Base-by-base conservation (phyloP, 2,797 vertebrate species). In the Thunnus albacares region DNA sequence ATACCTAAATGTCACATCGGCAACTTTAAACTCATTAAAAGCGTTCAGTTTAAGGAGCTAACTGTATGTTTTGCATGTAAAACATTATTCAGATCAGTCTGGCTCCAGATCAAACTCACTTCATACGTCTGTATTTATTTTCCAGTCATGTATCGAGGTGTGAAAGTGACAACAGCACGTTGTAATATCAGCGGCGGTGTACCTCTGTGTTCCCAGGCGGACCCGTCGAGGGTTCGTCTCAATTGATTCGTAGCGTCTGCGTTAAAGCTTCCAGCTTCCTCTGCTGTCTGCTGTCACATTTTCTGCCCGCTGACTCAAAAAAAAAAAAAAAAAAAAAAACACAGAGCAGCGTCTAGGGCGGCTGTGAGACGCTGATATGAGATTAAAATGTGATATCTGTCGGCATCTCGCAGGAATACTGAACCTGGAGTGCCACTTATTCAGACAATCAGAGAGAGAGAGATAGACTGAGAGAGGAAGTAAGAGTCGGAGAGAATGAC, bases 361-460 rank as follows among this genome's bases (percentile, higher is more conserved):
- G 71, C 80, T 43, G 52, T 1, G 43, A 79, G 45, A 51, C n/a
- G 7, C 55, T 17, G 79, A 71, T 67, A 53, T 11, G 20, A 84
- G 77, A 83, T 84, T 67, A 79, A 69, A 84, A 52, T n/a, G 59
- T 61, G 79, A 82, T 59, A 58, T 70, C 61, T 59, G 52, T 18
- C 58, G 0, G 49, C 20, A 0, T 82, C 79, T 75, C 76, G 2
- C 79, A 70, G 71, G 74, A 76, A 47, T 4, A 35, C n/a, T 57
- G 2, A 51, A 56, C 30, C 58, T 38, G 55, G 55, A 81, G 85
- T 24, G 66, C 17, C 52, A 30, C 35, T 71, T 51, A 22, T 51
- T 62, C 66, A 72, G 58, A 58, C 43, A 61, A 67, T 73, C 75
- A 80, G 30, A 63, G 49, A 69, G 1, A 26, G 38, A 52, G 17